Evolutionary conservation across 2,888 invertebrate genomes (phyloP).

Genomic region (Mylabris sibirica): DNA sequence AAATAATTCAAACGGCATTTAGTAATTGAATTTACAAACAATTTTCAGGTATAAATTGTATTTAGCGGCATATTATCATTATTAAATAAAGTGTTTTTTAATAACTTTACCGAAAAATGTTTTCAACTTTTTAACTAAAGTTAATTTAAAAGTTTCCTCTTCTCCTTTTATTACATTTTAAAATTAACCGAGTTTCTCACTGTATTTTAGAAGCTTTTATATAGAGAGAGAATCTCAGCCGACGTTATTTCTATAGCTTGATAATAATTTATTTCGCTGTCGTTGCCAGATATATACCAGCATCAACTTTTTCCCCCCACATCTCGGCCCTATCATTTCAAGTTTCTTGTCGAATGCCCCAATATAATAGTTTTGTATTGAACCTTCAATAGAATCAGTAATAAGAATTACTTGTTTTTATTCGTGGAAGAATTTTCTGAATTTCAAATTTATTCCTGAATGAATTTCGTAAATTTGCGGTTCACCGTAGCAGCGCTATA

Average conservation of each 20-base stretch:
- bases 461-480: constrained; percentile 33
- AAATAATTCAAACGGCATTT: constrained; percentile 14
- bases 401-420: constrained; percentile 13
- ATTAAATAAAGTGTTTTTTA: constrained; percentile 24
- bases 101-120: constrained; percentile 34
- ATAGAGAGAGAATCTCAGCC: constrained; percentile 34
- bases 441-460: constrained; percentile 27
- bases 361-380: constrained; percentile 21
- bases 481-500: constrained; percentile 29
- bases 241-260: constrained; percentile 36
- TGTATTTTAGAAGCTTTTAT: constrained; percentile 36
- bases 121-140: constrained; percentile 39
- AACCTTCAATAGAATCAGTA: constrained; percentile 22
- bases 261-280: constrained; percentile 41
- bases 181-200: constrained; percentile 36
- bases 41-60: not conserved
- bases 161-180: constrained; percentile 39
- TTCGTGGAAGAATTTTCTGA: constrained; percentile 29
- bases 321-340: constrained; percentile 15
- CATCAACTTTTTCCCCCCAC: constrained; percentile 20
- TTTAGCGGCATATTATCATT: constrained; percentile 13
- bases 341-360: constrained; percentile 17
- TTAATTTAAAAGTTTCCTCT: constrained; percentile 43
- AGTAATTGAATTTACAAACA: constrained; percentile 8
- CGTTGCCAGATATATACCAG: constrained; percentile 37